Evolutionary conservation across 1,140 invertebrate genomes (phyloP).

Genomic region (Philaenus spumarius): DNA sequence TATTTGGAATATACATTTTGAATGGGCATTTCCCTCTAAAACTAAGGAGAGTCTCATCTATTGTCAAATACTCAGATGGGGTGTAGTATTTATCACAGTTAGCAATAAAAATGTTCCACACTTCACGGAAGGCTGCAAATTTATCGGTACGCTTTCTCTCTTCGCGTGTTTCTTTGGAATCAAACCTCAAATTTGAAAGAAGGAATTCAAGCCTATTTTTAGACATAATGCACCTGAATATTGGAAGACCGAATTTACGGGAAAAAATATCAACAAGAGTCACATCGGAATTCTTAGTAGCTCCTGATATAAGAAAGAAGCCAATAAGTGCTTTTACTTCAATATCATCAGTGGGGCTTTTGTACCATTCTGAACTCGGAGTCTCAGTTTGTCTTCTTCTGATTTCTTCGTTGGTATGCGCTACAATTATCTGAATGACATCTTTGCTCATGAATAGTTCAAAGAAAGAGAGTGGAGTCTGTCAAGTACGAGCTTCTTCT

Average conservation of each 20-base stretch:
- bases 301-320: conserved; percentile 11
- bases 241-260: not conserved
- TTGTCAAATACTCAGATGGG: not conserved
- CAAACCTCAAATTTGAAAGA: not conserved
- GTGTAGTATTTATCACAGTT: not conserved
- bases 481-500: not conserved
- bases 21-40: conserved; percentile 39
- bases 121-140: conserved; percentile 15
- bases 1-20: conserved; percentile 39
- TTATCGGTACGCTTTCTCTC: not conserved
- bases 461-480: not conserved
- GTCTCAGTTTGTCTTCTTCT: too few species aligned
- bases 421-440: not conserved
- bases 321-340: conserved; percentile 17
- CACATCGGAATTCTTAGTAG: conserved; percentile 9
- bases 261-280: conserved; percentile 1
- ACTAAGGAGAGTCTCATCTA: conserved; percentile 25
- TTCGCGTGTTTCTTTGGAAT: not conserved
- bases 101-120: conserved; percentile 27
- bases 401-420: not conserved
- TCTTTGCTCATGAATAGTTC: not conserved
- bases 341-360: conserved; percentile 6
- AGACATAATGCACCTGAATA: not conserved
- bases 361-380: too few species aligned
- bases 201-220: conserved; percentile 14